Conservation (phyloP, 2,113 vertebrate species). For the Solea senegalensis region DNA sequence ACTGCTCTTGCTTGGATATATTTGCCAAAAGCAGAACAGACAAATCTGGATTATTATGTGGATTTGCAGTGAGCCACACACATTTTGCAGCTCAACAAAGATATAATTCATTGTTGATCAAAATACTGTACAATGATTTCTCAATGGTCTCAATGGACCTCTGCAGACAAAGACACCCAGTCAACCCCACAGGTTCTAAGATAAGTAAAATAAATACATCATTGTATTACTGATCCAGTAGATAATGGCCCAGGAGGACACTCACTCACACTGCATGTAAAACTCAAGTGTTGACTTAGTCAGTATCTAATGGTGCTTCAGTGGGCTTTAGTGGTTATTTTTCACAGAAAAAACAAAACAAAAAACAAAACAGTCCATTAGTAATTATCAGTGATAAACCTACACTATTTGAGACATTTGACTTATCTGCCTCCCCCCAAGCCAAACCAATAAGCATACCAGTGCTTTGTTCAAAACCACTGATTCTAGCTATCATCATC, state of each 20-base stretch:
- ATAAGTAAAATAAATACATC: neutral
- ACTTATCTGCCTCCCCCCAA: slow-evolving; percentile 24
- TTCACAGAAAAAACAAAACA: too few species aligned
- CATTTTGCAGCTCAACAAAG: too few species aligned
- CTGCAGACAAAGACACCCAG: too few species aligned
- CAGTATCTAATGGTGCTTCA: neutral
- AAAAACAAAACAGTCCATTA: slow-evolving; percentile 8
- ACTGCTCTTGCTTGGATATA: too few species aligned
- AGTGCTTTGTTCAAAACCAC: slow-evolving; percentile 33
- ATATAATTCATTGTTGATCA: neutral
- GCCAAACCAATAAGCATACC: slow-evolving; percentile 47
- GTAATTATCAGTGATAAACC: slow-evolving; percentile 30
- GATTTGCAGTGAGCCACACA: neutral
- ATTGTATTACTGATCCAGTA: too few species aligned
- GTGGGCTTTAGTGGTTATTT: too few species aligned
- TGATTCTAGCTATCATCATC: slow-evolving; percentile 54
- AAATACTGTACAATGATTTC: too few species aligned
- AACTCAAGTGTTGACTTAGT: neutral
- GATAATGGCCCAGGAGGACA: too few species aligned
- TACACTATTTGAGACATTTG: slow-evolving; percentile 25
- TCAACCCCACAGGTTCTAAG: neutral
- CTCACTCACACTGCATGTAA: too few species aligned
- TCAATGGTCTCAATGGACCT: neutral
- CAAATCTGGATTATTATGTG: neutral
- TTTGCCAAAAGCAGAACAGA: neutral